Percentiles rank a stretch among this genome's conserved stretches.
Evolutionary conservation across 2,888 invertebrate genomes (phyloP).

Genomic region (Enchytraeus crypticus): DNA sequence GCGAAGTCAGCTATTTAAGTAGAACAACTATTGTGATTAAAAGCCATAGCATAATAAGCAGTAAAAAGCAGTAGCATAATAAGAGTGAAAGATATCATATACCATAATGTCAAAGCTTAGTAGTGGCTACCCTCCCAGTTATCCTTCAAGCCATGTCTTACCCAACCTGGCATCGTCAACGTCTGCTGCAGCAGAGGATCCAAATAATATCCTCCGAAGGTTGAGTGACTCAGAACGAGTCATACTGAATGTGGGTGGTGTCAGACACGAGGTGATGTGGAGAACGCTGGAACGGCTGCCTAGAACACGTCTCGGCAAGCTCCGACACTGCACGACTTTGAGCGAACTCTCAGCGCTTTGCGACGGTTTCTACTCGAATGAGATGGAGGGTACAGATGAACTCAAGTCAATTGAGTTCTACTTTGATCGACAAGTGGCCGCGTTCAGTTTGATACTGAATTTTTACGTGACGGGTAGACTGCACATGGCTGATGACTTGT

Average conservation of each 20-base stretch:
- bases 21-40: too few relatives aligned
- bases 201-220: not conserved
- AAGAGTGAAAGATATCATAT: too few relatives aligned
- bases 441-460: constrained; percentile 90
- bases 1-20: too few relatives aligned
- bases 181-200: too few relatives aligned
- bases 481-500: constrained; percentile 97
- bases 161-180: too few relatives aligned
- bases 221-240: constrained; percentile 50
- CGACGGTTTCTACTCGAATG: constrained; percentile 71
- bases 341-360: constrained; percentile 76
- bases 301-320: constrained; percentile 82
- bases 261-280: constrained; percentile 87
- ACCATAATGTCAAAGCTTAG: too few relatives aligned
- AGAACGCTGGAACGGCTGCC: constrained; percentile 85
- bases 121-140: too few relatives aligned
- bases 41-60: too few relatives aligned
- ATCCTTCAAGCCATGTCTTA: too few relatives aligned
- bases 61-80: too few relatives aligned
- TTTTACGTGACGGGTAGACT: constrained; percentile 93
- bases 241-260: constrained; percentile 89
- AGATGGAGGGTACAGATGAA: constrained; percentile 61
- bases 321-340: constrained; percentile 76
- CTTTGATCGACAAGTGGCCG: constrained; percentile 95
- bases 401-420: constrained; percentile 73